A percentile compares a stretch with the other conserved stretches of the same genome.
These are phyloP conservation scores for Tetragnatha montana DNA, from an alignment of 2,888 invertebrate species.

Conservation along the genomic window DNA sequence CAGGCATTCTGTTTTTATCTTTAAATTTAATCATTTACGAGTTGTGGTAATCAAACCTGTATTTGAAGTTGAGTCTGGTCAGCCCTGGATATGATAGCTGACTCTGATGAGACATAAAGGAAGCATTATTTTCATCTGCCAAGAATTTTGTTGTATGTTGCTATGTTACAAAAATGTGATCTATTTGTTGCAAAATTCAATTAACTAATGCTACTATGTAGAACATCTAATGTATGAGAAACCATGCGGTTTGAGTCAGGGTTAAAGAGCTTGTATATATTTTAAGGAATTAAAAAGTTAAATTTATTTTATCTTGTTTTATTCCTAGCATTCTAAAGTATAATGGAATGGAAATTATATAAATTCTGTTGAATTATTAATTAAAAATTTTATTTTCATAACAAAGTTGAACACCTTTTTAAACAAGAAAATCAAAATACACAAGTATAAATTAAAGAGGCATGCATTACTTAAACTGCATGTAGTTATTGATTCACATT, in stretches of 20 bases:
- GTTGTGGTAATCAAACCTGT: not conserved
- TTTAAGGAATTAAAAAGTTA: slow-evolving; percentile 33
- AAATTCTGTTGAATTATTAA: slow-evolving; percentile 4
- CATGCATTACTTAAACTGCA: slow-evolving; percentile 1
- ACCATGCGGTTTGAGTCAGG: slow-evolving; percentile 46
- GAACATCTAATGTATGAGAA: slow-evolving; percentile 39
- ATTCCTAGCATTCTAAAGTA: not conserved
- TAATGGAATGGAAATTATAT: not conserved
- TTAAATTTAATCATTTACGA: not conserved
- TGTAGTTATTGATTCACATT: not conserved
- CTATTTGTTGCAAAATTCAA: slow-evolving; percentile 45
- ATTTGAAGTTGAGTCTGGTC: not conserved
- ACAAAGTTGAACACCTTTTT: slow-evolving; percentile 1
- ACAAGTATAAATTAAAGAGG: not conserved
- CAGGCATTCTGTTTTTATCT: too few species aligned
- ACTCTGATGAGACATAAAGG: not conserved
- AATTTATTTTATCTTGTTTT: slow-evolving; percentile 10
- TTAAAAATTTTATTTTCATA: slow-evolving; percentile 26
- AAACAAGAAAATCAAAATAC: slow-evolving; percentile 39
- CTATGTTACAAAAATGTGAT: slow-evolving; percentile 61
- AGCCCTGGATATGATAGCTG: not conserved
- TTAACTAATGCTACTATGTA: slow-evolving; percentile 36
- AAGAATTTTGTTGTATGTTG: slow-evolving; percentile 61
- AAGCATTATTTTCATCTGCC: slow-evolving; percentile 62
- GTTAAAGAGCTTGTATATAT: slow-evolving; percentile 66